Percentiles rank a stretch among this genome's conserved stretches.
These are phyloP conservation scores for Gryon sp. DNA, from an alignment of 1,140 invertebrate species.

Conservation along the genomic window DNA sequence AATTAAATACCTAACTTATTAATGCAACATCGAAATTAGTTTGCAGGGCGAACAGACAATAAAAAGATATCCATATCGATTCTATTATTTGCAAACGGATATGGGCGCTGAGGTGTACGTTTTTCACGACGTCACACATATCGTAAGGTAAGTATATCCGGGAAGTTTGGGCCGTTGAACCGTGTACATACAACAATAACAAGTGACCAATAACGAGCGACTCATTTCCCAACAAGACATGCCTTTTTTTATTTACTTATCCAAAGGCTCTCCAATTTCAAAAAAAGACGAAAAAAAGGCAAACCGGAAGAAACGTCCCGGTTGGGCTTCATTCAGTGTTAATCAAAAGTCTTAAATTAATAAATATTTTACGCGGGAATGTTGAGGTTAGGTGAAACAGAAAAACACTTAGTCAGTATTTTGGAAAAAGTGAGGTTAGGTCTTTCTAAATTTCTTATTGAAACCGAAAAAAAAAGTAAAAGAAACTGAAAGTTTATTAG, in stretches of 20 bases:
- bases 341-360: no score
- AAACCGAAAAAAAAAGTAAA: no score
- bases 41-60: conserved; percentile 16
- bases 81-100: conserved; percentile 43
- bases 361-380: no score
- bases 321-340: no score
- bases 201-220: conserved; percentile 48
- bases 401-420: no score
- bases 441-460: no score
- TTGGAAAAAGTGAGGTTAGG: no score
- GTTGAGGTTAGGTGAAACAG: no score
- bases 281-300: neutral
- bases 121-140: conserved; percentile 62
- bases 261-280: neutral
- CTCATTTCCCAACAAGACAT: conserved; percentile 35
- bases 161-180: conserved; percentile 79
- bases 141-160: conserved; percentile 72
- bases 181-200: conserved; percentile 63
- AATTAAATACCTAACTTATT: no score
- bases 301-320: no score
- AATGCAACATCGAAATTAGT: no score
- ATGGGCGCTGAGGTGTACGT: conserved; percentile 62
- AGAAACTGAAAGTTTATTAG: no score
- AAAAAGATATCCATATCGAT: conserved; percentile 36
- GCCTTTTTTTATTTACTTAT: neutral